Base-by-base conservation (phyloP, 1,140 invertebrate genomes). In the Belonocnema kinseyi region DNA sequence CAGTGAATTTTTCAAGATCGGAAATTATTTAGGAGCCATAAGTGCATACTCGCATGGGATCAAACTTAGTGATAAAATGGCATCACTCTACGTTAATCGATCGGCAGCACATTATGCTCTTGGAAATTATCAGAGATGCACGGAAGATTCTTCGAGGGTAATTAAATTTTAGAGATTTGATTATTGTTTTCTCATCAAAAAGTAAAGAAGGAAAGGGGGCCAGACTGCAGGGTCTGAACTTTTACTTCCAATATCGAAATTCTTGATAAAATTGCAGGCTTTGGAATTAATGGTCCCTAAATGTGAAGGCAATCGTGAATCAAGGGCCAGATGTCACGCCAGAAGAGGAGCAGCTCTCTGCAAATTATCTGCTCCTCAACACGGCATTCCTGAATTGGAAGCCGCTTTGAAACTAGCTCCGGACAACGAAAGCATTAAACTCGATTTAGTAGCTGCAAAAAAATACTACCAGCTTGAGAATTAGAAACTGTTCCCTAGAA, bases 11-110 rank as follows among this genome's bases (percentile, higher is more conserved):
- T 95, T 95, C 87, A 93, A 94, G 79, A 90, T 91, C 77, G 94
- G 94, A 33, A 96, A 97, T 90, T 96, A 94, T 88, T 90, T 96
- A 58, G 95, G 94, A 17, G 96, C 96, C 1, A 93, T 97, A 12
- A 97, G 95, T 88, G 96, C 96, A 16, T 97, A 96, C 83, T 93
- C 93, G 26, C 95, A 96, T 86, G 96, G 95, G 2, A 95, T 97
- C 40, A 94, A 94, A 82, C 89, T 97, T 1, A 95, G 94, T 73
- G 92, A 94, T 50, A 95, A 96, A 85, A 93, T 96, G 87, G 93
- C 94, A 8, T 94, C 94, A 74, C 91, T 97, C 5, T 97, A 95
- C 87, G 93, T 94, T 0, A 96, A 95, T 80, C 92, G 96, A 89
- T 94, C 96, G 7, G 94, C 94, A 50, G 95, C 95, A 26, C 96